Evolutionary conservation across 2,888 invertebrate species (phyloP).

Genomic region (Lycophotia porphyrea): DNA sequence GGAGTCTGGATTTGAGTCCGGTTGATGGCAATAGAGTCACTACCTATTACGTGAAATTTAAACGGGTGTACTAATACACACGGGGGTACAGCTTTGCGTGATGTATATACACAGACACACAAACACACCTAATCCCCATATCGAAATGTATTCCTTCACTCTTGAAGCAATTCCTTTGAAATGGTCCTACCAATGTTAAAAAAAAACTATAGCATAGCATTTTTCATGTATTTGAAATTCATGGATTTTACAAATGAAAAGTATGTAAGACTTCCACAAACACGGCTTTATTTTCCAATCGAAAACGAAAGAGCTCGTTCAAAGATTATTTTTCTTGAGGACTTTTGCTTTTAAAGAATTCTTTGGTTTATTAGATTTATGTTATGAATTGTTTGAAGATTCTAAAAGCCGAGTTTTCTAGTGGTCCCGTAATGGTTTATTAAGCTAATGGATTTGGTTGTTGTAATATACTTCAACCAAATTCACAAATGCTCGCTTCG

Average conservation of each 20-base stretch:
- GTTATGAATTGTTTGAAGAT: neutral
- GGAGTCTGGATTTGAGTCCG: too few species aligned
- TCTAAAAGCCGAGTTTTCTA: neutral
- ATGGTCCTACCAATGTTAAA: too few species aligned
- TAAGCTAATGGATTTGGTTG: neutral
- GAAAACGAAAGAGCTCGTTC: neutral
- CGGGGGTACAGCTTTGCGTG: too few species aligned
- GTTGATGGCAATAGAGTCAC: too few species aligned
- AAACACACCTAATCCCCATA: neutral
- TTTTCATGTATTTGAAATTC: neutral
- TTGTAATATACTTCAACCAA: too few species aligned
- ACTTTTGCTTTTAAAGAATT: neutral
- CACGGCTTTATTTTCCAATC: neutral
- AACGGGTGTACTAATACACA: too few species aligned
- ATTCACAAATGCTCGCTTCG: too few species aligned
- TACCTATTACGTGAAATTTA: too few species aligned
- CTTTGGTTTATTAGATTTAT: neutral
- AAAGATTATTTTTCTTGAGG: neutral
- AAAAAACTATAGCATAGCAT: slow-evolving; percentile 13
- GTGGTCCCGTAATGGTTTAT: neutral
- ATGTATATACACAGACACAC: too few species aligned
- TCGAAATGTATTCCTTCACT: neutral
- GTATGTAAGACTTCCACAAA: neutral
- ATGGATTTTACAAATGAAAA: neutral
- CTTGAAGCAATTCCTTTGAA: neutral